Evolutionary conservation across 2,797 vertebrate species (phyloP).

Genomic region (Catostomus latipinnis): DNA sequence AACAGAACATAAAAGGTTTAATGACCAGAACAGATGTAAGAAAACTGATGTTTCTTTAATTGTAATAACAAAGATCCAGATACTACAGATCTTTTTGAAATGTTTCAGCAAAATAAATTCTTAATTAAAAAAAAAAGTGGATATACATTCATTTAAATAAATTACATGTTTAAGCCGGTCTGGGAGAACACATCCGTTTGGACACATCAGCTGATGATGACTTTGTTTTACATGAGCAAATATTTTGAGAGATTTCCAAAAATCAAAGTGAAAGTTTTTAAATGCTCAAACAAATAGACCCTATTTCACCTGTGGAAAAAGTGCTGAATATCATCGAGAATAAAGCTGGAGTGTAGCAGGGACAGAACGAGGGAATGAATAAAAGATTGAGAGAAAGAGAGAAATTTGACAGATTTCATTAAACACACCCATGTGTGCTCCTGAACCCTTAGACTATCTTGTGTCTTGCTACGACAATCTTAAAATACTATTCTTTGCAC

Average conservation of each 20-base stretch:
- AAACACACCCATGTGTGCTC: slow-evolving; percentile 4
- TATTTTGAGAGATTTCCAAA: background rate
- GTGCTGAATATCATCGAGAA: slow-evolving; percentile 47
- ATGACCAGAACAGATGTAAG: background rate
- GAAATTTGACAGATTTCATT: slow-evolving; percentile 23
- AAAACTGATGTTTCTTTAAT: background rate
- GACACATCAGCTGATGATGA: background rate
- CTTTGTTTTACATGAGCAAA: slow-evolving; percentile 19
- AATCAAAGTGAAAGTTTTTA: slow-evolving; percentile 42
- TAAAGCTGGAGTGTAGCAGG: background rate
- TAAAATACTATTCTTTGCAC: background rate
- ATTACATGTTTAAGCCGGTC: slow-evolving; percentile 17
- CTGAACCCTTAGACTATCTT: slow-evolving; percentile 6
- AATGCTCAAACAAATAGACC: slow-evolving; percentile 51
- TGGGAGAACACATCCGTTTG: background rate
- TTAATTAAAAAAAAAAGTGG: background rate
- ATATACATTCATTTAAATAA: slow-evolving; percentile 3
- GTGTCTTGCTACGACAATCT: slow-evolving; percentile 4
- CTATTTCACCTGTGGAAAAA: slow-evolving; percentile 48
- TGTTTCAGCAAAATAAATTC: background rate
- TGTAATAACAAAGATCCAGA: background rate
- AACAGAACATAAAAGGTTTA: background rate
- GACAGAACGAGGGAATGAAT: slow-evolving; percentile 17
- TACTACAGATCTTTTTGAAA: background rate
- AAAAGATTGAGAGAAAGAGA: slow-evolving; percentile 4